These are phyloP conservation scores for Cyclophora albipunctata DNA, from an alignment of 2,888 invertebrate species.

Conservation along the genomic window DNA sequence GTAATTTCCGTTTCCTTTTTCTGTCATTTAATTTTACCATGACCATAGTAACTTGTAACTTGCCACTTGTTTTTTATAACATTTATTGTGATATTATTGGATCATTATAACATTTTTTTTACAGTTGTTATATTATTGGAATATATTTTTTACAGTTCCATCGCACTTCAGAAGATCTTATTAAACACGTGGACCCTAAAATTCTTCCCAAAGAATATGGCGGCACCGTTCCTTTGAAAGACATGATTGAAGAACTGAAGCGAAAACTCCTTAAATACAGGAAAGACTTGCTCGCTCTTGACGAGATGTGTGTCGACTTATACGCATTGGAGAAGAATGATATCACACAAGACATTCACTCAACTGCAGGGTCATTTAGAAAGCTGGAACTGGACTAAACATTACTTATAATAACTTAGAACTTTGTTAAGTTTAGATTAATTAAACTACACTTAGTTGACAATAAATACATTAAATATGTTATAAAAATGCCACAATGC, in stretches of 20 bases:
- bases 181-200: constrained; percentile 80
- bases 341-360: constrained; percentile 82
- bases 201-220: constrained; percentile 92
- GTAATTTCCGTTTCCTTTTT: too few relatives aligned
- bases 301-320: constrained; percentile 84
- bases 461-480: too few relatives aligned
- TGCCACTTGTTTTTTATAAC: too few relatives aligned
- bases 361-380: constrained; percentile 88
- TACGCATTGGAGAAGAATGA: constrained; percentile 75
- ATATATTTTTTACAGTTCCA: constrained; percentile 76
- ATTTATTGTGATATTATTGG: too few relatives aligned
- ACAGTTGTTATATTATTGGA: too few relatives aligned
- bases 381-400: constrained; percentile 86
- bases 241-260: constrained; percentile 87
- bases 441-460: too few relatives aligned
- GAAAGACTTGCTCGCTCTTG: constrained; percentile 80
- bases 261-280: constrained; percentile 77
- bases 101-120: too few relatives aligned
- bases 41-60: too few relatives aligned
- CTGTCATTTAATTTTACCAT: too few relatives aligned
- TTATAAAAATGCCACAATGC: too few relatives aligned
- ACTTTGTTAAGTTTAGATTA: not conserved
- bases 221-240: constrained; percentile 84
- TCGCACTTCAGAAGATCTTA: constrained; percentile 82
- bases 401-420: not conserved